A percentile compares a stretch with the other conserved stretches of the same genome.
phyloP scores from a whole-genome alignment of 2,113 vertebrate genomes.

The Pyrgilauda ruficollis region DNA sequence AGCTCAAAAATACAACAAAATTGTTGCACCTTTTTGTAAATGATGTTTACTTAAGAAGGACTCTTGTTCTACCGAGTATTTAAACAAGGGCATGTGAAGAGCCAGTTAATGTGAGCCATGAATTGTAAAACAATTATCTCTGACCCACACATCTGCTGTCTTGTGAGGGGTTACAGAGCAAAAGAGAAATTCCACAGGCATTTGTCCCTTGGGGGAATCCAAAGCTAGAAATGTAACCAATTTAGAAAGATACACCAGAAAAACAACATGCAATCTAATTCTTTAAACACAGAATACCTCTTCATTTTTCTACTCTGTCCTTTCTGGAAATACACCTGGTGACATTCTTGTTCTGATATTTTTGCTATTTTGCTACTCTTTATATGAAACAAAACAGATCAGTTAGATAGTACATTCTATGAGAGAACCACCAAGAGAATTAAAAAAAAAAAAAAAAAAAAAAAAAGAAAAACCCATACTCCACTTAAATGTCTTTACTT shows the following conservation, averaged over 20 bases:
- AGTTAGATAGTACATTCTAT: not conserved
- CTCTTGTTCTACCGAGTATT: not conserved
- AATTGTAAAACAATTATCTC: not conserved
- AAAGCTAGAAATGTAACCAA: not conserved
- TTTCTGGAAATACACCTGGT: not conserved
- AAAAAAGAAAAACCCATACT: not conserved
- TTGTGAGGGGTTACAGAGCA: not conserved
- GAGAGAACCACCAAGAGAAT: not conserved
- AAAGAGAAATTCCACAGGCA: not conserved
- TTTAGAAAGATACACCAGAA: not conserved
- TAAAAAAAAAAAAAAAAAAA: no score
- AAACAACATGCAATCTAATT: not conserved
- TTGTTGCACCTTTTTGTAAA: not conserved
- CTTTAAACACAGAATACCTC: not conserved
- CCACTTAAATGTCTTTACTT: not conserved
- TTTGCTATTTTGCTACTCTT: not conserved
- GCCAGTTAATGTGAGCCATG: not conserved
- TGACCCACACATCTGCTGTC: not conserved
- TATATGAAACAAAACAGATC: not conserved
- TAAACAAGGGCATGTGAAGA: not conserved
- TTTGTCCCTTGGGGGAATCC: not conserved
- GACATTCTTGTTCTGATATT: not conserved
- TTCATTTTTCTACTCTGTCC: not conserved
- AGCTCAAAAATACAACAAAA: not conserved
- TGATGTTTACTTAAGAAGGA: not conserved